A percentile compares a stretch with the other conserved stretches of the same genome.
phyloP scores from a whole-genome alignment of 2,888 invertebrate genomes.

The Salpingus planirostris region DNA sequence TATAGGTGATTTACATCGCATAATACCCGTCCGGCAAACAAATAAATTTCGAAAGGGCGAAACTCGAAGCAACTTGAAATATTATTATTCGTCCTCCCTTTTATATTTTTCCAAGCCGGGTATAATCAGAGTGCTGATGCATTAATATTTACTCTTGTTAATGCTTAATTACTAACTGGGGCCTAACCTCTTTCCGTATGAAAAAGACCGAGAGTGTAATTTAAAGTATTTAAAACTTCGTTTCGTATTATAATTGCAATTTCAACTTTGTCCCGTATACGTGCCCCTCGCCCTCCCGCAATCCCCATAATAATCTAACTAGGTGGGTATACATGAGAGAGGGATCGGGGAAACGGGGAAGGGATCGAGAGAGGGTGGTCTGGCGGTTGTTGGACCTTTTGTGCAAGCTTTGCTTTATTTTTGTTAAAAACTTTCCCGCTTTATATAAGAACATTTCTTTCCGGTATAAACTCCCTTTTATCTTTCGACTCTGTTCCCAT shows the following conservation, averaged over 20 bases:
- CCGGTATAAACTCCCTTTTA: slow-evolving; percentile 34
- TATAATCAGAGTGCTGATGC: neutral
- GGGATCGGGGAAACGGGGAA: slow-evolving; percentile 5
- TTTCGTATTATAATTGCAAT: slow-evolving; percentile 31
- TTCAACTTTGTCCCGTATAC: slow-evolving; percentile 28
- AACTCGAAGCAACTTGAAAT: no score
- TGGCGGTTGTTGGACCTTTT: slow-evolving; percentile 26
- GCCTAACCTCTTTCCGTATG: slow-evolving; percentile 18
- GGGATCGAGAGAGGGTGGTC: slow-evolving; percentile 9
- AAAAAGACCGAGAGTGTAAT: slow-evolving; percentile 18
- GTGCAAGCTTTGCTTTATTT: slow-evolving; percentile 29
- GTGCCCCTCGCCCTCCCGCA: slow-evolving; percentile 1
- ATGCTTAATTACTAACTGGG: slow-evolving; percentile 23
- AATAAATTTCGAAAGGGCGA: no score
- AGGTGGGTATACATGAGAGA: no score
- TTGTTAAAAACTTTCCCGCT: slow-evolving; percentile 34
- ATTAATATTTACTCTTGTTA: slow-evolving; percentile 24
- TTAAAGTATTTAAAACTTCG: slow-evolving; percentile 26
- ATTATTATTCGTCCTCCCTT: no score
- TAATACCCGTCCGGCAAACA: no score
- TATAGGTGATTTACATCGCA: no score
- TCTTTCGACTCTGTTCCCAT: slow-evolving; percentile 32
- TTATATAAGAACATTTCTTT: slow-evolving; percentile 35
- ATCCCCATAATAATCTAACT: no score
- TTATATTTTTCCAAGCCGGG: slow-evolving; percentile 5